Percentiles rank a stretch among this genome's conserved stretches.
Conservation (phyloP, 2,888 invertebrate genomes). For the Aphidius colemani region DNA sequence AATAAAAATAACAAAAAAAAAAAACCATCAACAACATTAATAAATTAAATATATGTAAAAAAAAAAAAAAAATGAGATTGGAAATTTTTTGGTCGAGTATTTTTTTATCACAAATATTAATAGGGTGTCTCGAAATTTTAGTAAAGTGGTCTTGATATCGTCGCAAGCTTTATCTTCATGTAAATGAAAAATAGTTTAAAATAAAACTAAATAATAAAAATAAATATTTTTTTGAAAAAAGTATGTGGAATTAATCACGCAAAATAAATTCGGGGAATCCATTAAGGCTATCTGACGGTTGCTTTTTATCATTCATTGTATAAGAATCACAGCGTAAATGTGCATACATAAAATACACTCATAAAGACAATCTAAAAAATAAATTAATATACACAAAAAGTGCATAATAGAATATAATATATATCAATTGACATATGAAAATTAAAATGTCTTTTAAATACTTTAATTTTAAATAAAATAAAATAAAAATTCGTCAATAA, state of each 20-base stretch:
- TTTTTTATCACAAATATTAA: conserved; percentile 17
- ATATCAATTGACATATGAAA: too few relatives aligned
- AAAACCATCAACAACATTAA: too few relatives aligned
- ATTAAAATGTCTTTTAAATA: too few relatives aligned
- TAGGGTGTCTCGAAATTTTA: conserved; percentile 13
- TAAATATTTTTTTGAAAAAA: not conserved
- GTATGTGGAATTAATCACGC: conserved; percentile 56
- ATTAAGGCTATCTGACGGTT: conserved; percentile 45
- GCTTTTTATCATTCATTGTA: conserved; percentile 22
- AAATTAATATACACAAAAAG: too few relatives aligned
- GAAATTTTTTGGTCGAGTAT: too few relatives aligned
- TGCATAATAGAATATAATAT: too few relatives aligned
- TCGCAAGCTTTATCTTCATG: conserved; percentile 2
- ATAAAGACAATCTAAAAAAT: not conserved
- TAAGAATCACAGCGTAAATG: conserved; percentile 13
- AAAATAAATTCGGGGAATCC: conserved; percentile 55
- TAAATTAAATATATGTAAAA: too few relatives aligned
- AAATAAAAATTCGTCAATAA: not conserved
- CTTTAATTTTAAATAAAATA: too few relatives aligned
- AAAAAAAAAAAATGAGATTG: too few relatives aligned
- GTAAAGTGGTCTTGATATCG: conserved; percentile 17
- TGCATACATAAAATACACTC: conserved; percentile 18
- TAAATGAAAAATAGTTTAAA: conserved; percentile 4
- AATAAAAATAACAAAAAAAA: too few relatives aligned
- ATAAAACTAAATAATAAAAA: not conserved